Evolutionary conservation across 2,888 invertebrate genomes (phyloP).

Genomic region (Drosophila nigricruria): DNA sequence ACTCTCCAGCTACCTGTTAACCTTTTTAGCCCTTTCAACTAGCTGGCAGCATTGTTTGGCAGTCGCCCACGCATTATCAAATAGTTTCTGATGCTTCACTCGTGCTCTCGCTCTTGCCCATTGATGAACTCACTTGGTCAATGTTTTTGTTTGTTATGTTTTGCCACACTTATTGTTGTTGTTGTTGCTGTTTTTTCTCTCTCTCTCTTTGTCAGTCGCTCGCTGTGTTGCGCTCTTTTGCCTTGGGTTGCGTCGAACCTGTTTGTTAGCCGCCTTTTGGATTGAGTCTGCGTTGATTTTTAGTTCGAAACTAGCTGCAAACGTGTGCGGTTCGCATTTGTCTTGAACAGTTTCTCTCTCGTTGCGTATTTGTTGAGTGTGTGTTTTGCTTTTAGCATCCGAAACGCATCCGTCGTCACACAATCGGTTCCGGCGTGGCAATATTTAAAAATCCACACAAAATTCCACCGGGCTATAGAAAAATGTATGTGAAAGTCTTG

Average conservation of each 20-base stretch:
- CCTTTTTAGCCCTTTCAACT: conserved; percentile 13
- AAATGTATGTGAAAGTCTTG: conserved; percentile 72
- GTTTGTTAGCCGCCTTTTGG: conserved; percentile 65
- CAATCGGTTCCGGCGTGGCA: conserved; percentile 63
- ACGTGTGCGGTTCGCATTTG: conserved; percentile 65
- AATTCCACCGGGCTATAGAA: conserved; percentile 62
- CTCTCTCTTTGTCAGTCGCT: neutral
- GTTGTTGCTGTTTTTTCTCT: neutral
- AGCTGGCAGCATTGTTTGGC: conserved; percentile 42
- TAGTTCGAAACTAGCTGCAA: conserved; percentile 68
- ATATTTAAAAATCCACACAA: conserved; percentile 56
- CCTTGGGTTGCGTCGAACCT: conserved; percentile 66
- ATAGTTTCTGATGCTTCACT: conserved; percentile 22
- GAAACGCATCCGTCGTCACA: conserved; percentile 57
- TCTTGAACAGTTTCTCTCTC: conserved; percentile 14
- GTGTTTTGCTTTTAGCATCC: conserved; percentile 47
- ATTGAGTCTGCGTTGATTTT: conserved; percentile 54
- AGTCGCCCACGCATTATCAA: conserved; percentile 22
- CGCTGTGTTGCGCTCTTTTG: conserved; percentile 18
- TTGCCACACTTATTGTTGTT: conserved; percentile 23
- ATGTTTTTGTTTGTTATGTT: conserved; percentile 35
- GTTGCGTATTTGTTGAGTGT: neutral
- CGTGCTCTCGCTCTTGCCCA: conserved; percentile 8
- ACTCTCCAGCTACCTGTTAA: neutral
- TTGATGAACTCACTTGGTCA: conserved; percentile 31